phyloP scores from a whole-genome alignment of 2,797 vertebrate species.

The Urosaurus nigricauda region DNA sequence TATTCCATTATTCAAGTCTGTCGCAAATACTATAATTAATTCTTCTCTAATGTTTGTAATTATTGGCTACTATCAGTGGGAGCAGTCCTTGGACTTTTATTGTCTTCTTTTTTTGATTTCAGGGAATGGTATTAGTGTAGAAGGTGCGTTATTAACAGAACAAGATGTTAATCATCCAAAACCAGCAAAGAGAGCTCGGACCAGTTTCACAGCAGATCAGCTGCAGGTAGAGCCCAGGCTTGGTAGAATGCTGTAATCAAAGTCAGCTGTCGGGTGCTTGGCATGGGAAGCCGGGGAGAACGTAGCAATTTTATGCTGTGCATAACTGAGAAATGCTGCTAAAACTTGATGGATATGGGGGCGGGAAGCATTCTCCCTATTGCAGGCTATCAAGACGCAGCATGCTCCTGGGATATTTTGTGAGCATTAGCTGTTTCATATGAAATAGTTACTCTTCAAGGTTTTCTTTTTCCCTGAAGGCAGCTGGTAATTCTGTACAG shows the following conservation, averaged over 20 bases:
- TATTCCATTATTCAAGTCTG: constrained; percentile 14
- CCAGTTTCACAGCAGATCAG: constrained; percentile 97
- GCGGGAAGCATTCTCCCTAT: constrained; percentile 24
- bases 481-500: constrained; percentile 49
- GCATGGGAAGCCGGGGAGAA: neutral
- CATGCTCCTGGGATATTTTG: constrained; percentile 59
- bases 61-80: constrained; percentile 1
- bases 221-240: constrained; percentile 87
- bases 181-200: constrained; percentile 96
- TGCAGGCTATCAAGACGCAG: constrained; percentile 56
- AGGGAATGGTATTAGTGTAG: constrained; percentile 91
- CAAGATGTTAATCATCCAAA: constrained; percentile 95
- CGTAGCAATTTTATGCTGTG: constrained; percentile 8
- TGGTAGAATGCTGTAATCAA: constrained; percentile 44
- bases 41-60: constrained; percentile 1
- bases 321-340: constrained; percentile 7
- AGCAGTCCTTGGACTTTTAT: constrained; percentile 11
- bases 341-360: constrained; percentile 17
- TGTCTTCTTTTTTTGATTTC: constrained; percentile 65
- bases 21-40: neutral
- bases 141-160: constrained; percentile 90
- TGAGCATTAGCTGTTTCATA: constrained; percentile 58
- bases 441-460: constrained; percentile 49
- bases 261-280: neutral
- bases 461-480: constrained; percentile 61